Base-by-base conservation (phyloP, 2,888 invertebrate species). In the Himalopsyche kuldschensis region DNA sequence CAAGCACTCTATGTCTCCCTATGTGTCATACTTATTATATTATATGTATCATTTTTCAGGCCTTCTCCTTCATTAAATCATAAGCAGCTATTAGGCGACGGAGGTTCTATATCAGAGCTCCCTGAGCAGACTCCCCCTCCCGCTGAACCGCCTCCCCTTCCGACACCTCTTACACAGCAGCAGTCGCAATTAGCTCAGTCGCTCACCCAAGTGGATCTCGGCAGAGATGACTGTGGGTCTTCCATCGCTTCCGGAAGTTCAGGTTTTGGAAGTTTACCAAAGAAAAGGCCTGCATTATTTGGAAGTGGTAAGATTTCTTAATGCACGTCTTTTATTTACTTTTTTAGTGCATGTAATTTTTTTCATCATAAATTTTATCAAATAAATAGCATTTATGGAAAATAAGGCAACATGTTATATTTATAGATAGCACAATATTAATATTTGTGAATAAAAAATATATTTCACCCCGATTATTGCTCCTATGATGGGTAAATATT, bases 201-300 rank as follows among this genome's bases (percentile, higher is more conserved):
- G 91, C 87, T 88, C 90, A 90, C 75, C 90, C 91, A 84, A 90
- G 90, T 89, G 90, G 84, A 81, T 27, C 76, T 76, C 15, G 76
- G 41, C 86, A 93, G 93, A 88, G 94, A 94, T 88, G 92, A 92
- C 89, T 93, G 93, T 88, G 93, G 93, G 87, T 95, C 95, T 86
- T 93, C 93, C 82, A 93, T 93, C 87, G 93, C 93, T 75, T 95
- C 95, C 89, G 95, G 96, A 87, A 96, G 96, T 90, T 96, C 96
- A 86, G 97, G 96, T 87, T 96, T 97, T 91, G 96, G 96, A 87
- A 96, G 96, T 89, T 93, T 97, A 89, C 95, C 97, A 87, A 96
- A 96, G 91, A 93, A 93, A 89, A 93, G 95, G 90, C 93, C 94
- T 84, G 93, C 93, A 83, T 89, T 93, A 11, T 82, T 85, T 31